A percentile compares a stretch with the other conserved stretches of the same genome.
Conservation (phyloP, 2,113 vertebrate genomes). For the Scolopax mira region DNA sequence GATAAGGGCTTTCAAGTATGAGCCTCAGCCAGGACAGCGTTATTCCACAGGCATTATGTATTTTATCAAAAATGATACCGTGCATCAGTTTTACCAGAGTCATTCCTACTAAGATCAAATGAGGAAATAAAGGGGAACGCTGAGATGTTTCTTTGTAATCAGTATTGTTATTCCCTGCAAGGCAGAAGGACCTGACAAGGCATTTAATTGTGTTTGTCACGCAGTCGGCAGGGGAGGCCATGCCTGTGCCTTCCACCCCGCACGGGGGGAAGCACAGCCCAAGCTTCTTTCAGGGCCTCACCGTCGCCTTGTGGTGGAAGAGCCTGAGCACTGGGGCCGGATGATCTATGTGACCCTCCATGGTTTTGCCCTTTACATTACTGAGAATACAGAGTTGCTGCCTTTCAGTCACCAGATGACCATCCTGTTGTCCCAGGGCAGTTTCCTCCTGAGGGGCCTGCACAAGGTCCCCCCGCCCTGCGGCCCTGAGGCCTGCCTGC, state of each 20-base stretch:
- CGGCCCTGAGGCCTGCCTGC: not conserved
- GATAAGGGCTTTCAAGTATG: slow-evolving; percentile 17
- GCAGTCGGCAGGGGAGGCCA: not conserved
- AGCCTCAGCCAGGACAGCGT: slow-evolving; percentile 34
- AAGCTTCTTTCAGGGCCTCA: not conserved
- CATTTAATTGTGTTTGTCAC: slow-evolving; percentile 70
- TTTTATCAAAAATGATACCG: slow-evolving; percentile 62
- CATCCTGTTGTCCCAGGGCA: not conserved
- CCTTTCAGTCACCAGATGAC: rapidly evolving
- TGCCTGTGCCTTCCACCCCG: not conserved
- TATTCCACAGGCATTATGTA: slow-evolving; percentile 30
- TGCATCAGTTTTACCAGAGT: slow-evolving; percentile 57
- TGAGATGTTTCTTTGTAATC: slow-evolving; percentile 68
- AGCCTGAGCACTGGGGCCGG: not conserved
- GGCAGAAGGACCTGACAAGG: slow-evolving; percentile 67
- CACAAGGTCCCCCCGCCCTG: rapidly evolving
- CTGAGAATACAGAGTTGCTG: not conserved
- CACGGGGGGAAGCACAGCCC: not conserved
- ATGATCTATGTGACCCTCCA: rapidly evolving
- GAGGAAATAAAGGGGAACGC: slow-evolving; percentile 49
- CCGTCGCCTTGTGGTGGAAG: rapidly evolving
- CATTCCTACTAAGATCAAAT: slow-evolving; percentile 58
- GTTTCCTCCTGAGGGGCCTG: not conserved
- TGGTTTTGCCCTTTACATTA: not conserved
- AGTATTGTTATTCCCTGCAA: slow-evolving; percentile 35